A percentile compares a stretch with the other conserved stretches of the same genome.
Evolutionary conservation across 2,113 vertebrate species (phyloP).

Genomic region (Alosa alosa): DNA sequence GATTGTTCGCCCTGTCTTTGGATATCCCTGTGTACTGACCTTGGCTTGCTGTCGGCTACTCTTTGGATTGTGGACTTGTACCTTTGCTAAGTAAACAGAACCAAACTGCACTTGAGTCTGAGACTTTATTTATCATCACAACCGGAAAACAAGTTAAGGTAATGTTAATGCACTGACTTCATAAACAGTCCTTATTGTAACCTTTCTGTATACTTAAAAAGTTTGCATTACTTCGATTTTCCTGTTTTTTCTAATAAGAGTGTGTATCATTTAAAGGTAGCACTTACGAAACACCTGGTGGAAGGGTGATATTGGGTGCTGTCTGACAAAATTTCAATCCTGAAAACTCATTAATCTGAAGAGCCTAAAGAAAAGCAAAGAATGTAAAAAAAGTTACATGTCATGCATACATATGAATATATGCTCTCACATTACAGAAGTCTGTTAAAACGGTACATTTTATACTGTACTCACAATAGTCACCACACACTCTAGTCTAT

Average conservation of each 20-base stretch:
- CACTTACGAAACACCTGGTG: neutral
- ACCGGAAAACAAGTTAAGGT: too few species aligned
- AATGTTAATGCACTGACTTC: too few species aligned
- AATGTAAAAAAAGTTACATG: neutral
- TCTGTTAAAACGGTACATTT: neutral
- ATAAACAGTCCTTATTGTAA: too few species aligned
- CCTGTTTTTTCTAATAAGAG: neutral
- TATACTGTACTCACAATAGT: neutral
- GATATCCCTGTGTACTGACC: too few species aligned
- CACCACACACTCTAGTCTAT: neutral
- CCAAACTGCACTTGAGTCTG: too few species aligned
- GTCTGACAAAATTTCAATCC: slow-evolving; percentile 24
- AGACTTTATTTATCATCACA: too few species aligned
- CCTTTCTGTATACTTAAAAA: too few species aligned
- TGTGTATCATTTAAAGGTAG: neutral
- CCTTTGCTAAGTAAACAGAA: too few species aligned
- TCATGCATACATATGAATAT: neutral
- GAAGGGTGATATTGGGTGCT: neutral
- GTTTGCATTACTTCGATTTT: too few species aligned
- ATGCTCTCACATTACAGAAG: neutral
- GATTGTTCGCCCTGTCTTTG: too few species aligned
- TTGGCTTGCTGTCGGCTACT: too few species aligned
- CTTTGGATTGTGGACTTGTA: too few species aligned
- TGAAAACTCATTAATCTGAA: slow-evolving; percentile 55
- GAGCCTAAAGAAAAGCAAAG: neutral